Evolutionary conservation across 2,113 vertebrate species (phyloP), one percentile per base, ranked within the genome.

Genomic region (Greenwoodochromis staneri): DNA sequence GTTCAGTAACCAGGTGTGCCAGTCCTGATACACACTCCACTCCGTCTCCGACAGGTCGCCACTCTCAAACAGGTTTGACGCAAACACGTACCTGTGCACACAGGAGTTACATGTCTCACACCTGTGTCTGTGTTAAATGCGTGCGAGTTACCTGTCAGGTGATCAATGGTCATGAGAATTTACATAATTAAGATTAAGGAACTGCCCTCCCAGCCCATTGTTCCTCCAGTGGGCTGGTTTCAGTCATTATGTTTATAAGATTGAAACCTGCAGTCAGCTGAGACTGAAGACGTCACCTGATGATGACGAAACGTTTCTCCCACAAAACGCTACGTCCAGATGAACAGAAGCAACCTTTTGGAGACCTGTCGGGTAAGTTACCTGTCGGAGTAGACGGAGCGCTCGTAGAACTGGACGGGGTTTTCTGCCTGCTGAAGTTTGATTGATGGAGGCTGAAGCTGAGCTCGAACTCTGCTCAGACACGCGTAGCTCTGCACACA

Each of bases 311-410:
- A 55, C 9, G 19, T 0, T 53, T 53, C 51, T 53, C 51, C 51
- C 9, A 53, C 51, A n/a, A 53, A n/a, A 27, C 55, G 27, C 55
- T 9, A 17, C 8, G 1, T 4, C 8, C 49, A 19, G 8, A 19
- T 51, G 17, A 51, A 51, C 47, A 51, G 47, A 51, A 51, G 5
- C 49, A 51, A 51, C 17, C 8, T 51, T 51, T 9, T 51, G 47
- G 17, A 51, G 47, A 55, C 19, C 57, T 11, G 59, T 19, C 24
- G 14, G 24, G 12, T 4, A 3, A 7, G 9, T 66, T 93, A 98
- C 97, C 98, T 97, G 95, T 99, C 98, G n/a, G 98, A 99, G 94
- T 98, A 99, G 57, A 98, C 92, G 0, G 98, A 99, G 80, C 98
- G 96, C 87, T 99, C 98, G 2, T 96, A 98, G 85, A 99, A 96